Percentiles rank a stretch among this genome's conserved stretches.
These are phyloP conservation scores for Brotula barbata DNA, from an alignment of 2,797 vertebrate genomes.

Conservation along the genomic window DNA sequence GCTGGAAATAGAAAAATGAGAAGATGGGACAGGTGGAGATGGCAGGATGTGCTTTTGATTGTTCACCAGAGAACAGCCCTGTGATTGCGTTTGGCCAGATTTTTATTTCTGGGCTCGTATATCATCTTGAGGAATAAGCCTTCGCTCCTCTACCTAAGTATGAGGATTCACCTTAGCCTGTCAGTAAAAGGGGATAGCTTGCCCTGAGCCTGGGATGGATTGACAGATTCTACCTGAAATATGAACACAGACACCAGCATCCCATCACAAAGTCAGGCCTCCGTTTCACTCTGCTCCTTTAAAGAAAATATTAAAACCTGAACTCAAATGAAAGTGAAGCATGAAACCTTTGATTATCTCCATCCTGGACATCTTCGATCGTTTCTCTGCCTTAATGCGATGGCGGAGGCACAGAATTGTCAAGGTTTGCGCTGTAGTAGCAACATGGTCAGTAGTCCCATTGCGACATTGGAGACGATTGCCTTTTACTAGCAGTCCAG, in stretches of 20 bases:
- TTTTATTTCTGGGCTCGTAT: slow-evolving; percentile 16
- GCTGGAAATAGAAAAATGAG: slow-evolving; percentile 11
- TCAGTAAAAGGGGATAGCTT: slow-evolving; percentile 18
- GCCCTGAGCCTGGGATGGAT: slow-evolving; percentile 13
- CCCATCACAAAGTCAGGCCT: slow-evolving; percentile 1
- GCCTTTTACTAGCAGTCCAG: slow-evolving; percentile 63
- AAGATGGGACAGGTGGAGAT: neutral
- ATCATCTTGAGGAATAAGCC: slow-evolving; percentile 20
- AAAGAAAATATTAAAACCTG: neutral
- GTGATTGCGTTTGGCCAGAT: slow-evolving; percentile 28
- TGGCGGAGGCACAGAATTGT: slow-evolving; percentile 4
- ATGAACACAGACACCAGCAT: slow-evolving; percentile 3
- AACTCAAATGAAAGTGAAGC: slow-evolving; percentile 7
- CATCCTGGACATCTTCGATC: neutral
- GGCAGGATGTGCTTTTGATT: slow-evolving; percentile 8
- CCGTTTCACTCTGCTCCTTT: slow-evolving; percentile 10
- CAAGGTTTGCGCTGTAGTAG: slow-evolving; percentile 27
- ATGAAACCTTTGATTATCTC: neutral
- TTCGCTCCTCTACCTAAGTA: slow-evolving; percentile 20
- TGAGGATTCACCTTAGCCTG: slow-evolving; percentile 27
- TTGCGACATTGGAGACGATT: slow-evolving; percentile 39
- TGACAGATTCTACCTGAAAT: slow-evolving; percentile 9
- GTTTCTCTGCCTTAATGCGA: neutral
- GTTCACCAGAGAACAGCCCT: slow-evolving; percentile 12
- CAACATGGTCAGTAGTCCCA: slow-evolving; percentile 39